Evolutionary conservation across 2,888 invertebrate genomes (phyloP), one percentile per base, ranked within the genome.

Genomic region (Chouioia cunea): DNA sequence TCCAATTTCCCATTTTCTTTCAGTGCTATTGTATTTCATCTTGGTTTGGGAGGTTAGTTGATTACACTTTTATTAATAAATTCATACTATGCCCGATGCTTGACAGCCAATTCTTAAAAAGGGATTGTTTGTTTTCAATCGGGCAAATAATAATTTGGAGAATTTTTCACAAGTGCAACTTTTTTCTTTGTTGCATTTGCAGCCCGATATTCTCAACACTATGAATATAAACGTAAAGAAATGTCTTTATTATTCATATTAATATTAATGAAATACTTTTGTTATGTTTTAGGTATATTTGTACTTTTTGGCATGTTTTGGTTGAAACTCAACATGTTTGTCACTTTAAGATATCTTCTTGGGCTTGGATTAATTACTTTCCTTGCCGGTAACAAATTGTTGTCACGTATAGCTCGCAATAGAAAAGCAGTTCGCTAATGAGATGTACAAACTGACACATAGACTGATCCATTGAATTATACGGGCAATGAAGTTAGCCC

Each of bases 321-420:
- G 97, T 87, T 97, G 78, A 90, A 93, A 82, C 88, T 99, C 79
- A 93, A 96, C 82, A 99, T 99, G 99, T 99, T 99, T 88, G 92
- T 93, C 77, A 97, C 99, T 18, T 88, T 97, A 79, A 93, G 96
- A 78, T 96, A 95, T 88, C 89, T 99, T 79, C 88, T 94, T 76
- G 91, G 94, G 71, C 89, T 99, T 67, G 97, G 92, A 69, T 88
- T 93, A 48, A 89, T 97, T 76, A 97, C 98, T 68, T 98, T 99
- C 90, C 90, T 99, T 48, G 91, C 94, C 73, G 99, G 99, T 1
- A 97, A 97, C 85, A 92, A 95, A 77, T 89, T 99, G 83, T 90
- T 99, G 78, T 92, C 95, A 70, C 90, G 91, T 71, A 91, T 98
- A 78, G 96, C 92, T 23, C 78, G 78, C 10, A 87, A 80, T 60